Evolutionary conservation across 2,113 vertebrate species (phyloP), one percentile per base, ranked within the genome.

Genomic region (Amia ocellicauda): DNA sequence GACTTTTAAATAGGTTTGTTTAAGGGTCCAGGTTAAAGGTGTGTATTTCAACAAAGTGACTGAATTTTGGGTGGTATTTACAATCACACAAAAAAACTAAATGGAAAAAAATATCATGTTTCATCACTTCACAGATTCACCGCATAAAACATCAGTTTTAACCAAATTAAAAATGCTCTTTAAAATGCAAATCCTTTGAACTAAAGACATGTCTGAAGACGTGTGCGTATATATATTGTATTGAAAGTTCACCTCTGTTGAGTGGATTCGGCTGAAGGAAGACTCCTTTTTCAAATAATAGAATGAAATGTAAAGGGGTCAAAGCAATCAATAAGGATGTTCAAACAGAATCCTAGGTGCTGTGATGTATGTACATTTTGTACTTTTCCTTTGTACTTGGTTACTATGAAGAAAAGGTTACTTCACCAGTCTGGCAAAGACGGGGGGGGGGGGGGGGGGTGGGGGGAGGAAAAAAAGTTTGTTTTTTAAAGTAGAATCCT

Each of bases 101-200:
- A n/a, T n/a, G n/a, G n/a, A n/a, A n/a, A n/a, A 81, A 84, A 74
- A 83, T 80, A 77, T 76, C 69, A 78, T 36, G 75, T 80, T 82
- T 75, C 82, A 84, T 77, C 84, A 80, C 76, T 70, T 74, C 74
- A 77, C 73, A 82, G 73, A 78, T 81, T 84, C 77, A 66, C 73
- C 68, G 71, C 51, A 72, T 73, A 77, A 78, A 79, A 82, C 85
- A 63, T 41, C 64, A n/a, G 70, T 71, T 36, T 85, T 84, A 89
- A 79, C 41, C 73, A 60, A 91, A 95, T 94, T 94, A 92, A 94
- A 93, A 96, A 96, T 98, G 90, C 93, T 90, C 93, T 95, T 97
- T 98, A 92, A 91, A 92, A 92, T 83, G 80, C 86, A 83, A 86
- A 85, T 83, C 88, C 93, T 97, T 98, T 95, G 94, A 95, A 97